Base-by-base conservation (phyloP, 1,140 invertebrate genomes). In the Lucilia cuprina region DNA sequence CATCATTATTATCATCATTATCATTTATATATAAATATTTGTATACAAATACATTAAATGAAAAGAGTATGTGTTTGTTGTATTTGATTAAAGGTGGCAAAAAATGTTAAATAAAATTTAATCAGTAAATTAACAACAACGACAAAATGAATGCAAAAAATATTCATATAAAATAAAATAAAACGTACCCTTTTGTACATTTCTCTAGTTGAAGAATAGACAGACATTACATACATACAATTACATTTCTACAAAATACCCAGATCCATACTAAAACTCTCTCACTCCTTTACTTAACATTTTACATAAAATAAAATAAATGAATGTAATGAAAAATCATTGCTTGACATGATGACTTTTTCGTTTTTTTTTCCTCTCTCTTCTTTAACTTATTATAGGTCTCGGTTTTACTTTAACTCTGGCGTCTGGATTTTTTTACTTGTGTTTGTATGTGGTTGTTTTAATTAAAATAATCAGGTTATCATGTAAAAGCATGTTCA, bases 391-490 rank as follows among this genome's bases (percentile, higher is more conserved):
- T 10, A 12, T 60, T 60, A 2, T 60, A 8, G 14, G 14, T 60
- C 55, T 60, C 25, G 25, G 14, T 60, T 14, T 60, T 1, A 17
- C 14, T 60, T 60, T 8, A 14, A 60, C 14, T 60, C 13, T 7
- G 55, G 55, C 55, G n/a, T 60, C 55, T 60, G 55, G 14, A 60
- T 60, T 70, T 21, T 9, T 70, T n/a, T 21, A 2, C 19, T 21
- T 10, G 19, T 10, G n/a, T 80, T 49, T 80, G 47, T 13, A 30
- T 30, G 25, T 30, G 77, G 41, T 80, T 80, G 77, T 47, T 80
- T 80, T 80, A 80, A 80, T 80, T 80, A 80, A 80, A 80, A 80
- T 80, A 80, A 80, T 80, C 77, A 80, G 41, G 77, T 80, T 80
- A 80, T 80, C 77, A 80, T 80, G 77, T 80, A 80, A 80, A 80